These are phyloP conservation scores for Geodia barretti DNA, from an alignment of 37 sponge, comb jelly and placozoan genomes.

Conservation along the genomic window DNA sequence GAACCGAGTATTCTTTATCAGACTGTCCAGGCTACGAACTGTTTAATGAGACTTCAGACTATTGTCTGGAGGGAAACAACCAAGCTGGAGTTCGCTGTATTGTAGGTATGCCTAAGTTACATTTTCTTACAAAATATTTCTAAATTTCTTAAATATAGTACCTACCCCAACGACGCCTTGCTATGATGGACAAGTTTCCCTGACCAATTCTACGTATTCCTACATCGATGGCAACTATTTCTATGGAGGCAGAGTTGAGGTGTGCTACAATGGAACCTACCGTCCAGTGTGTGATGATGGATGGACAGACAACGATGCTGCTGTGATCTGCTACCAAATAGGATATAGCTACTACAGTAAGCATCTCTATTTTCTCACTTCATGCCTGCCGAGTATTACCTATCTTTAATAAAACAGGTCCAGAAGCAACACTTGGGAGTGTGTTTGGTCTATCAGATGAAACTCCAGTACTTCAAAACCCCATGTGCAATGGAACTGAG, in stretches of 20 bases:
- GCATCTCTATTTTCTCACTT: background rate
- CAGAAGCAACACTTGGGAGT: background rate
- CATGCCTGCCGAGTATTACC: too few relatives aligned
- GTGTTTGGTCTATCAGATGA: background rate
- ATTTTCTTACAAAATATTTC: too few relatives aligned
- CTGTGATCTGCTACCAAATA: background rate
- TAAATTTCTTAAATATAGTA: too few relatives aligned
- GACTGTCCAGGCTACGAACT: background rate
- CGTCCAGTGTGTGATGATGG: background rate
- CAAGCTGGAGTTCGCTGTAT: background rate
- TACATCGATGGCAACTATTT: background rate
- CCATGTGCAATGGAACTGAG: background rate
- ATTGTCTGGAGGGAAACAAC: background rate
- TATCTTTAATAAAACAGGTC: too few relatives aligned
- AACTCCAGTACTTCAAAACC: background rate
- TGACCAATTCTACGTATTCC: background rate
- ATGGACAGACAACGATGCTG: background rate
- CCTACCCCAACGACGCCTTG: too few relatives aligned
- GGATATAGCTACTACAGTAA: background rate
- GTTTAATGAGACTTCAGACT: background rate
- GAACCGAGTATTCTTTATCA: background rate
- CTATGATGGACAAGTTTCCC: constrained; percentile 2
- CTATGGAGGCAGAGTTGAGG: constrained; percentile 3
- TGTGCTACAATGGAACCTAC: constrained; percentile 11
- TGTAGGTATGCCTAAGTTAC: background rate